phyloP scores from a whole-genome alignment of 2,888 invertebrate genomes.

The Trissolcus brochymenae region DNA sequence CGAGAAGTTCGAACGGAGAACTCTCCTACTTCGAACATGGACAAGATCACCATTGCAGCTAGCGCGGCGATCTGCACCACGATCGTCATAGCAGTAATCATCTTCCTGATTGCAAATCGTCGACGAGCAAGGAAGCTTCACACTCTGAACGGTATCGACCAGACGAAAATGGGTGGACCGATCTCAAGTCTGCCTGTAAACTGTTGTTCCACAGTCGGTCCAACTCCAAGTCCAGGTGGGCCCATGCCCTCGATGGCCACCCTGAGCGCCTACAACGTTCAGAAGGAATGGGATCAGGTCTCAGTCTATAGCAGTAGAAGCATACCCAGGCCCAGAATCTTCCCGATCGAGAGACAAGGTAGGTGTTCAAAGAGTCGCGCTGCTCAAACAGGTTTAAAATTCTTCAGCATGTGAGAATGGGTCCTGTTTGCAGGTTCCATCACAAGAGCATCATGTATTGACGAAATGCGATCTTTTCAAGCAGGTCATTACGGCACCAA shows the following conservation, averaged over 20 bases:
- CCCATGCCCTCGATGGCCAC: constrained; percentile 87
- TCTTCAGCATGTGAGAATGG: constrained; percentile 36
- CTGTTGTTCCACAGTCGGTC: constrained; percentile 85
- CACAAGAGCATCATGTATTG: constrained; percentile 77
- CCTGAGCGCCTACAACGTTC: constrained; percentile 89
- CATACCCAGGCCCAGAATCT: constrained; percentile 91
- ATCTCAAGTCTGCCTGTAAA: constrained; percentile 87
- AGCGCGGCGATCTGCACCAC: constrained; percentile 95
- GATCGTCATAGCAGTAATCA: constrained; percentile 91
- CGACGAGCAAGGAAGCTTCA: constrained; percentile 88
- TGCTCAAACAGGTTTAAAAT: constrained; percentile 5
- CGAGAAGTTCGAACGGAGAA: constrained; percentile 91
- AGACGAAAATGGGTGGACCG: constrained; percentile 83
- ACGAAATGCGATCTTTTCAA: constrained; percentile 85
- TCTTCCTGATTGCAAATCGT: constrained; percentile 91
- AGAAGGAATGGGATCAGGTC: constrained; percentile 92
- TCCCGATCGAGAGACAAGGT: constrained; percentile 82
- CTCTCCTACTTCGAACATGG: constrained; percentile 91
- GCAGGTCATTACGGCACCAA: constrained; percentile 84
- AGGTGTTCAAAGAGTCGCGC: background rate
- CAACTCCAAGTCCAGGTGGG: constrained; percentile 87
- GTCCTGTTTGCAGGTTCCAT: constrained; percentile 68
- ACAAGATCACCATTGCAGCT: constrained; percentile 95
- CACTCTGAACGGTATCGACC: constrained; percentile 80
- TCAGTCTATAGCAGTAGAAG: constrained; percentile 94